Percentiles rank a stretch among this genome's conserved stretches.
phyloP scores from a whole-genome alignment of 2,113 vertebrate genomes.

The cat (Felis catus) region DNA sequence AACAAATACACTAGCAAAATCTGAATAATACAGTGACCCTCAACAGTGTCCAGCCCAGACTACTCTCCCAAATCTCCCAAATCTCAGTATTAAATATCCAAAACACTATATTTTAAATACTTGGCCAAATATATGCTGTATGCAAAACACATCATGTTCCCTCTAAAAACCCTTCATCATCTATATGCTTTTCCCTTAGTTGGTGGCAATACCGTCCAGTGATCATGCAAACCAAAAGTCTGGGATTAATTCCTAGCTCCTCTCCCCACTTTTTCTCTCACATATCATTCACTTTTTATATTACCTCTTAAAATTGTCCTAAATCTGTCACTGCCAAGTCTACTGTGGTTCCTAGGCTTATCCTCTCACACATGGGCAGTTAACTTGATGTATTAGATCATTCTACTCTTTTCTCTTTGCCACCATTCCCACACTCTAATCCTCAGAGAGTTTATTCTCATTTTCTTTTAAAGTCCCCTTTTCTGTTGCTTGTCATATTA shows the following conservation, averaged over 20 bases:
- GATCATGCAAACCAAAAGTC: background rate
- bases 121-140: background rate
- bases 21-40: background rate
- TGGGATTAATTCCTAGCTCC: background rate
- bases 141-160: background rate
- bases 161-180: background rate
- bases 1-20: background rate
- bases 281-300: constrained; percentile 4
- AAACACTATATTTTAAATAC: background rate
- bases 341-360: constrained; percentile 6
- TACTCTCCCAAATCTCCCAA: background rate
- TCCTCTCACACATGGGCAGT: constrained; percentile 38
- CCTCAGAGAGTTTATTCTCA: constrained; percentile 59
- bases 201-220: background rate
- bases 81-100: background rate
- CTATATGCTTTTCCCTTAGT: background rate
- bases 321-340: constrained; percentile 38
- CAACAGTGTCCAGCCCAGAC: background rate
- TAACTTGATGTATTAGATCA: constrained; percentile 61
- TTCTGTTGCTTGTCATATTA: constrained; percentile 67
- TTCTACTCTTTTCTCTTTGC: constrained; percentile 41
- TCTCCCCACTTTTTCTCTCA: background rate
- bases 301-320: constrained; percentile 39
- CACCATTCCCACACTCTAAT: constrained; percentile 23
- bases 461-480: constrained; percentile 56